Conservation (phyloP, 2,113 vertebrate species). For the Ammodytes marinus region DNA sequence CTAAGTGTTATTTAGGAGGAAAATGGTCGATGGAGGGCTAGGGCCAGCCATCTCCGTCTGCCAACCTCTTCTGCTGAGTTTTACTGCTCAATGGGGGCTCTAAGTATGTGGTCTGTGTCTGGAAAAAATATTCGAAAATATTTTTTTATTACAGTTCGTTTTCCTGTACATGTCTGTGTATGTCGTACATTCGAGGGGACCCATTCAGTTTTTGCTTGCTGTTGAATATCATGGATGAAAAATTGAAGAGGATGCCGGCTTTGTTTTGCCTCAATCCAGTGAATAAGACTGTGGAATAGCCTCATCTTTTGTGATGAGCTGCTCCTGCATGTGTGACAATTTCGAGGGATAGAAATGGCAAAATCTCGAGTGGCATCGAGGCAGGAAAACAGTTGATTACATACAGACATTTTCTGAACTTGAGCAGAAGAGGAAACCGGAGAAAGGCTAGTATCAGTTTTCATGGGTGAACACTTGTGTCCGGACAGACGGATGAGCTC, state of each 20-base stretch:
- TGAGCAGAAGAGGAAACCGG: conserved; percentile 9
- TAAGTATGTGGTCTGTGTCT: conserved; percentile 66
- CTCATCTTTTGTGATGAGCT: conserved; percentile 29
- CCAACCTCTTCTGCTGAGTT: conserved; percentile 63
- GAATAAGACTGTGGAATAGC: conserved; percentile 45
- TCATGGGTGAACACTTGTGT: conserved; percentile 31
- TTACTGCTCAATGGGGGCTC: conserved; percentile 61
- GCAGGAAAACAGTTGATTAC: conserved; percentile 45
- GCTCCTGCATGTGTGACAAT: conserved; percentile 55
- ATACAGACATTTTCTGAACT: conserved; percentile 22
- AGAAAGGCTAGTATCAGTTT: conserved; percentile 42
- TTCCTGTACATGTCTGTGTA: background rate
- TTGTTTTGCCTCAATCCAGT: conserved; percentile 39
- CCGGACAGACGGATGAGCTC: conserved; percentile 66
- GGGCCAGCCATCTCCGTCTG: conserved; percentile 50
- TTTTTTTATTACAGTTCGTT: background rate
- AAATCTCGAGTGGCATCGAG: conserved; percentile 31
- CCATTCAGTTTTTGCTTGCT: background rate
- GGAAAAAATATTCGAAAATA: conserved; percentile 12
- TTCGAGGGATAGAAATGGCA: conserved; percentile 42
- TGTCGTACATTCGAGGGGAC: background rate
- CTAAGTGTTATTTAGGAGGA: conserved; percentile 31
- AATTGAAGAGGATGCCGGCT: background rate
- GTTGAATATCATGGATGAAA: conserved; percentile 32
- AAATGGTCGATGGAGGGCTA: conserved; percentile 58